These are phyloP conservation scores for Enoplolaimus lenunculus DNA, from an alignment of 2,888 invertebrate species.

Conservation along the genomic window DNA sequence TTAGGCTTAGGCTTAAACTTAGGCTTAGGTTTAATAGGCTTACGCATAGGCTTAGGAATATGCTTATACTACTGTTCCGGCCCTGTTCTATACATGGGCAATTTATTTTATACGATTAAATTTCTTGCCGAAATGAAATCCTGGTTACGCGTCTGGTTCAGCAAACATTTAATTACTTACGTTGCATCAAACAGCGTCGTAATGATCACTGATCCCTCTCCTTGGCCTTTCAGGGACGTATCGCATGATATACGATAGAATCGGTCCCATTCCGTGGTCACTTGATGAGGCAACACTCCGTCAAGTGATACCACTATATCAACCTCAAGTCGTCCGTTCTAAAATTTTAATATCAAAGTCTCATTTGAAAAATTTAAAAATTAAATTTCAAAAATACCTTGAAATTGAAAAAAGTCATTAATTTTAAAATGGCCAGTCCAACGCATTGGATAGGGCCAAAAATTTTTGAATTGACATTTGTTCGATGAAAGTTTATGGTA, in stretches of 20 bases:
- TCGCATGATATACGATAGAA: slow-evolving; percentile 40
- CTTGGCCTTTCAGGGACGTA: slow-evolving; percentile 38
- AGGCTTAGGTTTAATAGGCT: too few species aligned
- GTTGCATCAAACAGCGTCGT: slow-evolving; percentile 40
- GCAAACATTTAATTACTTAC: slow-evolving; percentile 25
- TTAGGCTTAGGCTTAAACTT: too few species aligned
- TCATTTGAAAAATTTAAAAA: too few species aligned
- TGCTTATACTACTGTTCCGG: too few species aligned
- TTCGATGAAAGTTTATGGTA: too few species aligned
- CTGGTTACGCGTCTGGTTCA: too few species aligned
- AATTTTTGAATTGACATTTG: neutral
- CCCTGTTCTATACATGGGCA: too few species aligned
- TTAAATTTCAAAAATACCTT: too few species aligned
- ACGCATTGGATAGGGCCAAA: neutral
- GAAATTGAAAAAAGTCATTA: slow-evolving; percentile 9
- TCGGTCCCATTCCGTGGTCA: slow-evolving; percentile 41
- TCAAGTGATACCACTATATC: slow-evolving; percentile 40
- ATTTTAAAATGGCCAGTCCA: neutral
- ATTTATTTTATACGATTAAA: too few species aligned
- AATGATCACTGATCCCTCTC: slow-evolving; percentile 40
- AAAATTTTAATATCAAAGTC: slow-evolving; percentile 11
- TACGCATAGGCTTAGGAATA: too few species aligned
- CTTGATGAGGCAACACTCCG: slow-evolving; percentile 40
- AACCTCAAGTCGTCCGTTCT: slow-evolving; percentile 40
- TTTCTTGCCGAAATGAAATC: too few species aligned